Percentiles rank a stretch among this genome's conserved stretches.
Conservation (phyloP, 64 coral and sea anemone genomes). For the Astreopora myriophthalma region DNA sequence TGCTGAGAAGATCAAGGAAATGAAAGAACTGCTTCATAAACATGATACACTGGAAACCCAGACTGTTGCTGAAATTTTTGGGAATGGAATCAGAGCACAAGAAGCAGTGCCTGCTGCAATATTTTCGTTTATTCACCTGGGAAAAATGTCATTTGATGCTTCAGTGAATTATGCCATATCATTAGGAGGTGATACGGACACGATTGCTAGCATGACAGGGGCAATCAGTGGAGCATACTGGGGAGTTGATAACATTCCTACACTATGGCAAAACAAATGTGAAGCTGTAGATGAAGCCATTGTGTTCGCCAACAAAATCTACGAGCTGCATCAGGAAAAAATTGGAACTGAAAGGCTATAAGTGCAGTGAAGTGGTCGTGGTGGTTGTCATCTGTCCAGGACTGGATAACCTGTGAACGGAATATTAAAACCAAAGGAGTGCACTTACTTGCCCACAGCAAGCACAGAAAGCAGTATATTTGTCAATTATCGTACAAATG, state of each 20-base stretch:
- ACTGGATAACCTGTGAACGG: no score
- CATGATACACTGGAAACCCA: constrained; percentile 33
- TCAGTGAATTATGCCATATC: constrained; percentile 93
- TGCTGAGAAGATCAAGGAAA: constrained; percentile 77
- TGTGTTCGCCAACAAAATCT: constrained; percentile 82
- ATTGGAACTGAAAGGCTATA: not conserved
- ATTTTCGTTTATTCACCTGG: constrained; percentile 91
- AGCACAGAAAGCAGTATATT: no score
- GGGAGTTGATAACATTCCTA: constrained; percentile 74
- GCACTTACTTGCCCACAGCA: no score
- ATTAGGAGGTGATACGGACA: constrained; percentile 96
- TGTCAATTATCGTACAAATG: no score
- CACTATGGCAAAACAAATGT: constrained; percentile 71
- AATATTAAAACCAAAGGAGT: no score
- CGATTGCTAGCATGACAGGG: constrained; percentile 97
- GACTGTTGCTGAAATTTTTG: constrained; percentile 75
- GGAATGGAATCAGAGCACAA: constrained; percentile 85
- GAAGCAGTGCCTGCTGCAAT: constrained; percentile 98
- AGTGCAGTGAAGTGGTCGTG: not conserved
- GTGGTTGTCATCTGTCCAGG: no score
- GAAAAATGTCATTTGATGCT: constrained; percentile 68
- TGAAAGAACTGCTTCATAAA: constrained; percentile 74
- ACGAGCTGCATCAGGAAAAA: constrained; percentile 46
- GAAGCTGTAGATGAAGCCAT: constrained; percentile 84
- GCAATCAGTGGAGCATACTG: constrained; percentile 94